These are phyloP conservation scores for Lophura nycthemera DNA, from an alignment of 2,113 vertebrate genomes.

Conservation along the genomic window DNA sequence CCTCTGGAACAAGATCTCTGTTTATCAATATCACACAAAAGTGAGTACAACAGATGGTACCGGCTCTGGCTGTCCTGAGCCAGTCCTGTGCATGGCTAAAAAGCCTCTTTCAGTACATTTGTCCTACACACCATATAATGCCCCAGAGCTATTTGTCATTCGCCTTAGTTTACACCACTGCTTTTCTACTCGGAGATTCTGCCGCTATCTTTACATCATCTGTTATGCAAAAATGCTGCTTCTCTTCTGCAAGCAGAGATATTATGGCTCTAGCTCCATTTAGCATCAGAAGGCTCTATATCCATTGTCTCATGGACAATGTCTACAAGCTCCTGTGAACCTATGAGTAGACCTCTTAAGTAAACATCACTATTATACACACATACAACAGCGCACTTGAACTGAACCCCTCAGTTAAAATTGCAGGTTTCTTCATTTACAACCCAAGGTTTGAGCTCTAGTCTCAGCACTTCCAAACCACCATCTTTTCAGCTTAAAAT, in stretches of 20 bases:
- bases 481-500: not conserved
- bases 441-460: not conserved
- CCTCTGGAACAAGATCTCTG: not conserved
- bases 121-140: not conserved
- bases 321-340: not conserved
- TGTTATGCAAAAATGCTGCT: not conserved
- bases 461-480: not conserved
- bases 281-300: not conserved
- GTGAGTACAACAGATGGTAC: slow-evolving; percentile 3
- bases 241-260: not conserved
- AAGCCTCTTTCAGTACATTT: not conserved
- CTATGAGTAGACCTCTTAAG: not conserved
- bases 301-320: not conserved
- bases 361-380: not conserved
- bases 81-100: not conserved
- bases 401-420: not conserved
- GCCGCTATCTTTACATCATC: not conserved
- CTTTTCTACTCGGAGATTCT: not conserved
- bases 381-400: not conserved
- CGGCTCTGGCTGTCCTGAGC: not conserved
- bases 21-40: not conserved
- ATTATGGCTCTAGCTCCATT: not conserved
- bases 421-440: not conserved
- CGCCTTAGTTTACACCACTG: not conserved
- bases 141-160: not conserved